A percentile compares a stretch with the other conserved stretches of the same genome.
Evolutionary conservation across 2,113 vertebrate genomes (phyloP).

Genomic region (Equus quagga): DNA sequence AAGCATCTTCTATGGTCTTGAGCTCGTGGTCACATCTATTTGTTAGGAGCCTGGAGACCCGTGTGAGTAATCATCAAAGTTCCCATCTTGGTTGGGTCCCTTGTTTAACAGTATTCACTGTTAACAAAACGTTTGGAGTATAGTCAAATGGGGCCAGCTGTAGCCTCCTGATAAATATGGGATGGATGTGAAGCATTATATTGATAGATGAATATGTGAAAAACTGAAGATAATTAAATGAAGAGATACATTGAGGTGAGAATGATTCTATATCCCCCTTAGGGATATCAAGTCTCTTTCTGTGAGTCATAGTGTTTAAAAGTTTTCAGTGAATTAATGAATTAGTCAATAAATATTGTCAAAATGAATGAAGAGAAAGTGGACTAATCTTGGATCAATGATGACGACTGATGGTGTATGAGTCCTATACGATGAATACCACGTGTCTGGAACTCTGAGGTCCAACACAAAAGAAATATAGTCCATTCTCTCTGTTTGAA

Average conservation of each 20-base stretch:
- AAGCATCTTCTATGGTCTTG: too few species aligned
- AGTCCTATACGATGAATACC: neutral
- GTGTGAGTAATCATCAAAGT: neutral
- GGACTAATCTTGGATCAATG: neutral
- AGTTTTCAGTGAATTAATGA: neutral
- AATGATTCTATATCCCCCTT: neutral
- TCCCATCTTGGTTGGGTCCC: too few species aligned
- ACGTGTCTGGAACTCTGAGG: neutral
- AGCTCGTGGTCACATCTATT: rapidly evolving
- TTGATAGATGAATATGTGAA: neutral
- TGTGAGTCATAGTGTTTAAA: neutral
- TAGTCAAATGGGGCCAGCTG: neutral
- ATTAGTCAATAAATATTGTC: neutral
- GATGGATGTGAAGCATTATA: neutral
- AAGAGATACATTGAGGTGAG: neutral
- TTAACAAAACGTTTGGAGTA: too few species aligned
- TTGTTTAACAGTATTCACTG: neutral
- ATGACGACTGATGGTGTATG: neutral
- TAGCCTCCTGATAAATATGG: neutral
- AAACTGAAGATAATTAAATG: neutral
- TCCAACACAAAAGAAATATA: neutral
- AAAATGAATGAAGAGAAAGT: neutral
- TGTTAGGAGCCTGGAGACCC: neutral
- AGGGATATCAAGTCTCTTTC: too few species aligned
- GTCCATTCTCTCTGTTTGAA: neutral